Conservation (phyloP, 2,113 vertebrate species). For the Nettapus auritus region DNA sequence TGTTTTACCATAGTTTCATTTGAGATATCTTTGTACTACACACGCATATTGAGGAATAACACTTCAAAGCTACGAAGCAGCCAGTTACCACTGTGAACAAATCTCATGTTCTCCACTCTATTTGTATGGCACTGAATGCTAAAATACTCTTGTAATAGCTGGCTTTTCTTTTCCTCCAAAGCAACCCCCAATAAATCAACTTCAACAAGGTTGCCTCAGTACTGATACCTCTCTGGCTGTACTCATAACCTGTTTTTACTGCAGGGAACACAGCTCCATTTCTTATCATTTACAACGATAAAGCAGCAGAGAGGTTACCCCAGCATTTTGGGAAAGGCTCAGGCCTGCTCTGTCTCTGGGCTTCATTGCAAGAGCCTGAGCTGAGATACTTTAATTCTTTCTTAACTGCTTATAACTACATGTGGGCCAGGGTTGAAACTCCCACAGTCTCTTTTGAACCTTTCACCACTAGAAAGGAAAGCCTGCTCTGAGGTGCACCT, state of each 20-base stretch:
- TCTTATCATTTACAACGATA: background rate
- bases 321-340: background rate
- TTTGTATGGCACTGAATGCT: background rate
- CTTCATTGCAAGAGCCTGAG: background rate
- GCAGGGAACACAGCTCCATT: fast-evolving
- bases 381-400: background rate
- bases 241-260: background rate
- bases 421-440: slow-evolving; percentile 2
- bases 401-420: background rate
- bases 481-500: background rate
- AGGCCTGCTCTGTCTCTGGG: background rate
- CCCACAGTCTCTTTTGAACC: background rate
- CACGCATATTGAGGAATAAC: background rate
- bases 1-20: background rate
- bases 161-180: background rate
- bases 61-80: background rate
- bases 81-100: background rate
- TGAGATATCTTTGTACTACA: background rate
- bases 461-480: background rate
- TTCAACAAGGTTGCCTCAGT: background rate
- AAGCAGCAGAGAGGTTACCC: background rate
- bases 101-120: background rate
- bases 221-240: background rate
- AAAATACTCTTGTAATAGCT: background rate
- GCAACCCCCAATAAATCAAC: background rate